Conservation (phyloP, 1,140 invertebrate species). For the Caenorhabditis latens region DNA sequence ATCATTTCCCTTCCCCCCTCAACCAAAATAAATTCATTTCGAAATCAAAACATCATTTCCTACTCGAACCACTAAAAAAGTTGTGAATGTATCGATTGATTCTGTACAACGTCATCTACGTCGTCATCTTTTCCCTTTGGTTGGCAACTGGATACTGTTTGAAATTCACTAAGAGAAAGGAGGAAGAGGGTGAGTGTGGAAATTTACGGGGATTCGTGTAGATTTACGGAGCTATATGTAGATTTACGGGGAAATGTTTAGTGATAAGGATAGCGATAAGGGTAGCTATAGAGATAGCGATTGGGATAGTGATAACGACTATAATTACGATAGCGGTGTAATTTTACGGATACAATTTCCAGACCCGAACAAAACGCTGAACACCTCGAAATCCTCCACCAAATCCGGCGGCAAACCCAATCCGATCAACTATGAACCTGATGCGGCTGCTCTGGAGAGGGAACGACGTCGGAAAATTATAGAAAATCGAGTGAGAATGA, state of each 20-base stretch:
- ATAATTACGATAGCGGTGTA: too few relatives aligned
- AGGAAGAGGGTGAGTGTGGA: not conserved
- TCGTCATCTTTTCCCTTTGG: not conserved
- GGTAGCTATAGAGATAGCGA: too few relatives aligned
- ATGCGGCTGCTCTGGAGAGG: not conserved
- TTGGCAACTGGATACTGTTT: not conserved
- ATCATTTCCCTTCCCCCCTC: too few relatives aligned
- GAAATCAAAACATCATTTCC: too few relatives aligned
- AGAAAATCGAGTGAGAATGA: conserved; percentile 1
- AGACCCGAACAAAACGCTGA: not conserved
- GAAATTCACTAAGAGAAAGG: not conserved
- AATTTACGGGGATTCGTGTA: not conserved
- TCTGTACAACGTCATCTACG: conserved; percentile 30
- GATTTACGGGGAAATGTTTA: too few relatives aligned
- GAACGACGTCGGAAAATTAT: not conserved
- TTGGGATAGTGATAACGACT: too few relatives aligned
- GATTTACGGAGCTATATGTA: too few relatives aligned
- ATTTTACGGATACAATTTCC: too few relatives aligned
- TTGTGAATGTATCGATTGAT: conserved; percentile 31
- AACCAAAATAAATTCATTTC: too few relatives aligned
- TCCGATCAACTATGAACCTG: not conserved
- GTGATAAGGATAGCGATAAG: too few relatives aligned
- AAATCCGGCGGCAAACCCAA: not conserved
- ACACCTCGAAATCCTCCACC: not conserved
- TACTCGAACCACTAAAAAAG: not conserved